phyloP scores from a whole-genome alignment of 2,888 invertebrate species.

The Oscheius sp. region DNA sequence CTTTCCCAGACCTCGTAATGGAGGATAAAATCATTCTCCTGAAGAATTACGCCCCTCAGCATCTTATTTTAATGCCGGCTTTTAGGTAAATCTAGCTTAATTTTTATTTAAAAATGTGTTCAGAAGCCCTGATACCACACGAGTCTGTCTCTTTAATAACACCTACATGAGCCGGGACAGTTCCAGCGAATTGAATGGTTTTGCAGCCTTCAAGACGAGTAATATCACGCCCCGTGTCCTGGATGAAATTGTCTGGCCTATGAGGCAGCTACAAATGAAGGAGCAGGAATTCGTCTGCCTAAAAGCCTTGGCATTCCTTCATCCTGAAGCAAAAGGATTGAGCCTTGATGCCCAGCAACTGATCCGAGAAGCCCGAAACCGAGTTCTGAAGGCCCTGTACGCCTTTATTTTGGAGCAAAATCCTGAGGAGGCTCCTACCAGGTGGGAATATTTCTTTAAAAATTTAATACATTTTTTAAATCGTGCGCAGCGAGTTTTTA shows the following conservation, averaged over 20 bases:
- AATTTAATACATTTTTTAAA: not conserved
- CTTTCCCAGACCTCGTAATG: conserved; percentile 70
- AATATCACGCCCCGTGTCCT: conserved; percentile 66
- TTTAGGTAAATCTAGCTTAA: conserved; percentile 46
- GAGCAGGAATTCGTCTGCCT: conserved; percentile 98
- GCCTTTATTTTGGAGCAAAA: conserved; percentile 68
- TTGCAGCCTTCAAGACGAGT: conserved; percentile 71
- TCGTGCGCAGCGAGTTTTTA: too few species aligned
- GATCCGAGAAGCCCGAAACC: conserved; percentile 71
- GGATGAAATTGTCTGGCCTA: conserved; percentile 91
- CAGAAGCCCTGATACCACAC: conserved; percentile 60
- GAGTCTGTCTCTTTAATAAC: conserved; percentile 71
- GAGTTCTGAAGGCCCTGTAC: conserved; percentile 71
- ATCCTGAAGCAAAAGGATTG: conserved; percentile 79
- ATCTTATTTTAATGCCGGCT: conserved; percentile 72
- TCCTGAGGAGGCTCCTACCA: conserved; percentile 72
- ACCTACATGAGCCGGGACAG: conserved; percentile 65
- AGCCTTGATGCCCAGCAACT: conserved; percentile 56
- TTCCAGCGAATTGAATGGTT: conserved; percentile 65
- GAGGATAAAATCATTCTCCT: conserved; percentile 70
- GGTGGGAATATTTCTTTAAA: conserved; percentile 43
- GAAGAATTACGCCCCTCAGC: conserved; percentile 73
- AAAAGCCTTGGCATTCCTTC: conserved; percentile 98
- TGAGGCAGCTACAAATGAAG: conserved; percentile 94
- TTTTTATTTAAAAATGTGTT: conserved; percentile 2